These are phyloP conservation scores for Pangasianodon gigas DNA, from an alignment of 2,113 vertebrate genomes.

Conservation along the genomic window DNA sequence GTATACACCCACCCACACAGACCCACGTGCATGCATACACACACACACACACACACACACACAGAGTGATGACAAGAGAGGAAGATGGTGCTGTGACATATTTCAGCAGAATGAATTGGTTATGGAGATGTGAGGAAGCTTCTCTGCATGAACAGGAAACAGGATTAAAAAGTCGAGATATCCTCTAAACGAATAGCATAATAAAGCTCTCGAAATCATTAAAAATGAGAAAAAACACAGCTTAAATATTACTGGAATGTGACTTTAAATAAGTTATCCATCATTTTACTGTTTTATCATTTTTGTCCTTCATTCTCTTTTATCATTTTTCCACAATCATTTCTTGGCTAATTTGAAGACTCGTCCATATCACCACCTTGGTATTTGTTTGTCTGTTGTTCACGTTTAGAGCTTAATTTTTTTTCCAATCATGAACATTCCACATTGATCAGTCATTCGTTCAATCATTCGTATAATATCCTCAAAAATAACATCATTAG, in stretches of 20 bases:
- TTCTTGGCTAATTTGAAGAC: neutral
- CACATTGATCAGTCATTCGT: neutral
- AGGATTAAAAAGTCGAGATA: constrained; percentile 10
- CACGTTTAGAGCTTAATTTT: neutral
- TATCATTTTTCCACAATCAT: neutral
- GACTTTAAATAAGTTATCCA: neutral
- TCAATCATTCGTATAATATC: neutral
- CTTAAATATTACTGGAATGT: neutral
- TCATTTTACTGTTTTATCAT: neutral
- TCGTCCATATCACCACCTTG: neutral
- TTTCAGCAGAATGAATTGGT: constrained; percentile 22
- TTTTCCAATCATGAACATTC: neutral
- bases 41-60: constrained; percentile 43
- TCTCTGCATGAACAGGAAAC: constrained; percentile 28
- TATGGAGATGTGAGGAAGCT: constrained; percentile 16
- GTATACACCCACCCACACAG: constrained; percentile 16
- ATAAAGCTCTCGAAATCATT: neutral
- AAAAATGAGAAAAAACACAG: neutral
- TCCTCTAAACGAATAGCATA: constrained; percentile 5
- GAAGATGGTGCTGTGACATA: neutral
- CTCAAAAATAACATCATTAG: neutral
- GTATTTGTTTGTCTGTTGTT: neutral
- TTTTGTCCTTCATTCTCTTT: neutral
- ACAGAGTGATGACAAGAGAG: constrained; percentile 20
- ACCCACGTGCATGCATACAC: constrained; percentile 28